These are phyloP conservation scores for Nothura maculosa DNA, from an alignment of 2,797 vertebrate species.

Conservation along the genomic window DNA sequence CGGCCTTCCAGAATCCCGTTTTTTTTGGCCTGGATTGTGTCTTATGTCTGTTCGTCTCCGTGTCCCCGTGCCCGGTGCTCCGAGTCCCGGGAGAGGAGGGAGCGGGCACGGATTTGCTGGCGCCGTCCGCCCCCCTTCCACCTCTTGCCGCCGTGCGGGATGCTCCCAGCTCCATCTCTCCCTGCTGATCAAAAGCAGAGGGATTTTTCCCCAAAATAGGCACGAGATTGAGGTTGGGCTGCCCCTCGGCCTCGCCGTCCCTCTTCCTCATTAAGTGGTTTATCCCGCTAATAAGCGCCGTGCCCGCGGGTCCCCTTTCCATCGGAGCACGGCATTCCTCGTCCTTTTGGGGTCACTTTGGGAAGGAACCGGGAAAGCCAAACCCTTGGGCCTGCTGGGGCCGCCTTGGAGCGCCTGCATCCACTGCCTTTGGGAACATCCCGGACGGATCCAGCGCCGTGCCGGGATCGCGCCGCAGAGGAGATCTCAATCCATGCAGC, in stretches of 20 bases:
- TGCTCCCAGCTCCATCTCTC: background rate
- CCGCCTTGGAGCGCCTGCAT: background rate
- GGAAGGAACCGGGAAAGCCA: background rate
- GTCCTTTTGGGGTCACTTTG: background rate
- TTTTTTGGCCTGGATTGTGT: background rate
- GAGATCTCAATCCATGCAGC: constrained; percentile 53
- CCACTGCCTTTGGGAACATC: background rate
- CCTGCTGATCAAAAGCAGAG: background rate
- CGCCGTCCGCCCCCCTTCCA: too few species aligned
- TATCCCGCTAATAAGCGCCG: background rate
- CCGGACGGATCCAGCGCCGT: too few species aligned
- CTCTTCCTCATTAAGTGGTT: background rate
- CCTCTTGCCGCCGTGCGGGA: too few species aligned
- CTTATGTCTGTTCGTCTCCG: background rate
- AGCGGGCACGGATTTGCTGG: background rate
- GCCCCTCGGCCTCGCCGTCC: background rate
- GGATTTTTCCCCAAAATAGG: background rate
- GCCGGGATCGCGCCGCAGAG: background rate
- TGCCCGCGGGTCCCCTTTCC: background rate
- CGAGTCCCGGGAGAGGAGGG: background rate
- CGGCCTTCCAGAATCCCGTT: background rate
- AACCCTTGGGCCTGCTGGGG: too few species aligned
- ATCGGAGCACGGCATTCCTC: background rate
- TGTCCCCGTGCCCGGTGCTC: background rate
- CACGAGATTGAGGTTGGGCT: background rate